Percentiles rank a stretch among this genome's conserved stretches.
phyloP scores from a whole-genome alignment of 2,888 invertebrate species.

The Drosophila nr. perissopoda region DNA sequence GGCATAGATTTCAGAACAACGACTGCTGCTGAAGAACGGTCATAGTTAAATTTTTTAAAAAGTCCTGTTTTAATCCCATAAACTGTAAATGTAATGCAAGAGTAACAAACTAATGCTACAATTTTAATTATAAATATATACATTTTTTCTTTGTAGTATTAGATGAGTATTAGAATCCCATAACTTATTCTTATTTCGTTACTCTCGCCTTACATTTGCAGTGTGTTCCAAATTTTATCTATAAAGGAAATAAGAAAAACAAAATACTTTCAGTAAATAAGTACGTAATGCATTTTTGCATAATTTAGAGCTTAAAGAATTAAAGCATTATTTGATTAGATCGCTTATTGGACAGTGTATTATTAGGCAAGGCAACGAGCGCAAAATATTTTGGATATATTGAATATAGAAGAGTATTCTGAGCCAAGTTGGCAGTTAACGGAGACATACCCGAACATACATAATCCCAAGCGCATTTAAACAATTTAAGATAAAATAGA shows the following conservation, averaged over 20 bases:
- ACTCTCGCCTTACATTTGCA: conserved; percentile 4
- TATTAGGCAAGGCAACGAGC: conserved; percentile 66
- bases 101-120: not conserved
- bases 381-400: conserved; percentile 37
- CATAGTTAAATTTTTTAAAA: conserved; percentile 62
- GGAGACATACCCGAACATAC: conserved; percentile 76
- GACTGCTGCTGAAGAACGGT: conserved; percentile 56
- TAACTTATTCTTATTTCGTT: conserved; percentile 12
- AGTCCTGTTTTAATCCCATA: conserved; percentile 18
- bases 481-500: conserved; percentile 5
- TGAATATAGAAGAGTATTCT: conserved; percentile 48
- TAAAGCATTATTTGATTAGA: conserved; percentile 27
- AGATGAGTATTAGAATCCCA: not conserved
- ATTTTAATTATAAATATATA: not conserved
- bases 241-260: conserved; percentile 7
- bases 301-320: conserved; percentile 63
- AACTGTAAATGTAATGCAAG: conserved; percentile 12
- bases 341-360: conserved; percentile 40
- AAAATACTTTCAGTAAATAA: conserved; percentile 35
- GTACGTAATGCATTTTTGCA: conserved; percentile 67
- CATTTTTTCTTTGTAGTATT: not conserved
- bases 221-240: conserved; percentile 13
- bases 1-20: conserved; percentile 20
- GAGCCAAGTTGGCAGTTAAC: conserved; percentile 50
- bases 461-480: conserved; percentile 79